A percentile compares a stretch with the other conserved stretches of the same genome.
phyloP scores from a whole-genome alignment of 2,113 vertebrate species.

The Prochilodus magdalenae region DNA sequence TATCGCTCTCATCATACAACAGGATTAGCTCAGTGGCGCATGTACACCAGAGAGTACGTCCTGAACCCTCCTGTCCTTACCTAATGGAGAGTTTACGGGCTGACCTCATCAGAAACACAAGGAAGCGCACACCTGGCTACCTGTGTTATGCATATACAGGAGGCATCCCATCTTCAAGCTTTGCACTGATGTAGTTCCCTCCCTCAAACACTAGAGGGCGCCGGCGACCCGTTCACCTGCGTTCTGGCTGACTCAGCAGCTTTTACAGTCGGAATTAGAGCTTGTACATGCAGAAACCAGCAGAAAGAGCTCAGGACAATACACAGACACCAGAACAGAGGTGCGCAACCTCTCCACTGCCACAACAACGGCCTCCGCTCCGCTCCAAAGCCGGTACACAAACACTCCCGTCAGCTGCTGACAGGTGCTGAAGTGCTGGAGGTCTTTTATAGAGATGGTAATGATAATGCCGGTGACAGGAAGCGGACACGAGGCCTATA shows the following conservation, averaged over 20 bases:
- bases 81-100: too few species aligned
- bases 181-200: not conserved
- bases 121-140: too few species aligned
- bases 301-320: not conserved
- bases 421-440: not conserved
- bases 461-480: not conserved
- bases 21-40: too few species aligned
- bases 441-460: not conserved
- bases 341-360: not conserved
- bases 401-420: not conserved
- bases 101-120: too few species aligned
- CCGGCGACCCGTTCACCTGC: not conserved
- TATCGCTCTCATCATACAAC: too few species aligned
- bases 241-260: conserved; percentile 21
- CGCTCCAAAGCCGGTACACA: not conserved
- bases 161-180: not conserved
- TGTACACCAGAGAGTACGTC: too few species aligned
- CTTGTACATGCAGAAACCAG: not conserved
- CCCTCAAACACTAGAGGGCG: conserved; percentile 31
- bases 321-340: not conserved
- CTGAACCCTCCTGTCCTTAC: too few species aligned
- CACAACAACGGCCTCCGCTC: not conserved
- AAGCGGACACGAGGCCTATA: not conserved
- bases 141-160: too few species aligned
- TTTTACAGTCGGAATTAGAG: not conserved